Percentiles rank a stretch among this genome's conserved stretches.
These are phyloP conservation scores for Drosophila phalerata DNA, from an alignment of 2,888 invertebrate species.

Conservation along the genomic window DNA sequence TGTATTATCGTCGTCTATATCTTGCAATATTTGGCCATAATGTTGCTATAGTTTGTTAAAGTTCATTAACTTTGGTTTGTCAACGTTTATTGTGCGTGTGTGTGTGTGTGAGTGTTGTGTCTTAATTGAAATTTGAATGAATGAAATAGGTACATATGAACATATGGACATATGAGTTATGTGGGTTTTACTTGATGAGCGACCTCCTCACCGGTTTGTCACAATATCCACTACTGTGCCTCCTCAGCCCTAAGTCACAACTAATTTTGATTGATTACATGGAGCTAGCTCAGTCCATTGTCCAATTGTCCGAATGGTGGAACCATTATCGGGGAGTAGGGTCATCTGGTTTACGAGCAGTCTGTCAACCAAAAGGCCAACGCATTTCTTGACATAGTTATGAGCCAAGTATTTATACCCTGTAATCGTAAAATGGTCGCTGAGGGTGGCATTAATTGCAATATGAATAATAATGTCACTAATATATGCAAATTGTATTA, in stretches of 20 bases:
- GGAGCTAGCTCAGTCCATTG: slow-evolving; percentile 23
- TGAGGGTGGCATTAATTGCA: not conserved
- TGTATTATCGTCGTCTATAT: too few species aligned
- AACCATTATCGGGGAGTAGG: not conserved
- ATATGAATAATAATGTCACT: not conserved
- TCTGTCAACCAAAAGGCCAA: slow-evolving; percentile 42
- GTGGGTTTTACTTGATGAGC: slow-evolving; percentile 23
- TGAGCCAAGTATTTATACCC: slow-evolving; percentile 29
- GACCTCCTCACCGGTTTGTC: slow-evolving; percentile 61
- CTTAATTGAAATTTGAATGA: slow-evolving; percentile 55
- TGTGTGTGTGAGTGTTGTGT: slow-evolving; percentile 11
- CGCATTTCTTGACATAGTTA: slow-evolving; percentile 41
- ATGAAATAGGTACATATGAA: slow-evolving; percentile 6
- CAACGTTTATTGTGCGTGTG: slow-evolving; percentile 18
- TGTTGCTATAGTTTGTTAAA: slow-evolving; percentile 22
- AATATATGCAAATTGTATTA: not conserved
- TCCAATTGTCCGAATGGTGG: slow-evolving; percentile 2
- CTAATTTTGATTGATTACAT: slow-evolving; percentile 84
- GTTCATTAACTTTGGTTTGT: slow-evolving; percentile 36
- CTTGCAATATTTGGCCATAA: slow-evolving; percentile 24
- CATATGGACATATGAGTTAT: slow-evolving; percentile 10
- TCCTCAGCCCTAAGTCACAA: slow-evolving; percentile 76
- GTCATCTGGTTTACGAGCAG: slow-evolving; percentile 9
- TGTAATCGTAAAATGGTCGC: not conserved
- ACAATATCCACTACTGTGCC: slow-evolving; percentile 69